phyloP scores from a whole-genome alignment of 2,797 vertebrate species.

The Mico argentatus region DNA sequence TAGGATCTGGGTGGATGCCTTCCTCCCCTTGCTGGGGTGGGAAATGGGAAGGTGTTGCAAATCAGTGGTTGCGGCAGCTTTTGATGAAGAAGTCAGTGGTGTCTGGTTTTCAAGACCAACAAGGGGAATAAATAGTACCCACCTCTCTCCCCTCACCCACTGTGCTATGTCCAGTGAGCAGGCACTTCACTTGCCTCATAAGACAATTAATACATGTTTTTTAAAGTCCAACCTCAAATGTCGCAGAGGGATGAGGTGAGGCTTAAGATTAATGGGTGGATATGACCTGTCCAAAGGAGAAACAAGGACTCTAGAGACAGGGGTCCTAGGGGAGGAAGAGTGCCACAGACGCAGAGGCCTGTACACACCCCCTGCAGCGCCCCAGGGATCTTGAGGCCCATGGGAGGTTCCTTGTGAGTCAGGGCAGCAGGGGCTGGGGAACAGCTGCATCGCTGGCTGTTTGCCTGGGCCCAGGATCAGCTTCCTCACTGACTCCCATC shows the following conservation, averaged over 20 bases:
- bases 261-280: neutral
- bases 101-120: neutral
- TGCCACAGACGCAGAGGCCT: neutral
- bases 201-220: neutral
- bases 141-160: neutral
- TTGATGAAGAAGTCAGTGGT: neutral
- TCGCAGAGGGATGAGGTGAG: neutral
- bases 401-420: neutral
- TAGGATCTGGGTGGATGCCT: neutral
- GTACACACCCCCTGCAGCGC: neutral
- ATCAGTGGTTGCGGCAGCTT: neutral
- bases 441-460: accelerated
- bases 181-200: neutral
- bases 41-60: neutral
- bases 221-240: neutral
- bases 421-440: neutral
- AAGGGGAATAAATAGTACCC: neutral
- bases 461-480: neutral
- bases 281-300: neutral
- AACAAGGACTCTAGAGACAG: neutral
- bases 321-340: neutral
- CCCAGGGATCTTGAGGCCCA: neutral
- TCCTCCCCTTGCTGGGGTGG: neutral
- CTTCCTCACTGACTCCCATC: neutral
- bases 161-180: neutral